Base-by-base conservation (phyloP, 1,140 invertebrate species). In the Teleopsis dalmanni region DNA sequence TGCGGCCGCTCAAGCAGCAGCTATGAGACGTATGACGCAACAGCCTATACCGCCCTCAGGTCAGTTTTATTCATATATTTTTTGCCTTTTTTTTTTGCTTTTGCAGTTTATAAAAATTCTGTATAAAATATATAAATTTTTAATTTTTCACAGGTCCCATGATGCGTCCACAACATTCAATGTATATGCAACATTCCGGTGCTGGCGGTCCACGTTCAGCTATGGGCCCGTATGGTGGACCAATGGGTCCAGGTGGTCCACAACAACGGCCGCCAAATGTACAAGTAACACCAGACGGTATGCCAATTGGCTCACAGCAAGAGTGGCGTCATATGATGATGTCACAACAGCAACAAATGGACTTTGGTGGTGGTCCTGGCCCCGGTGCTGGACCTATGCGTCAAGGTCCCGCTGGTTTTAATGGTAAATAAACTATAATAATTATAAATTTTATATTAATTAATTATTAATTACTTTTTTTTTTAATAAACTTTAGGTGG, bases 251-350 rank as follows among this genome's bases (percentile, higher is more conserved):
- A 65, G 45, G 70, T 60, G 45, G 66, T 52, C 50, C 74, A 65
- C 59, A 77, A 65, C 59, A 77, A 65, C 29, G 73, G 52, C 62
- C 73, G 49, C 59, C 71, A 56, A 54, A 78, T 72, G 76, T 77
- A 62, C 67, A 76, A 70, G 59, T 77, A 59, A 73, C 76, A 62
- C 54, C 76, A 63, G 62, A 75, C 58, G 68, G 65, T 70, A 66
- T 75, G 75, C 65, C 77, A 62, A 61, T 73, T 71, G 73, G 75
- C 74, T 66, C 79, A 63, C 73, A 75, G 77, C 72, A 76, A 69
- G 84, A 84, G 57, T 84, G 84, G 82, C 83, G 85, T 47, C 73
- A 82, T 52, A 70, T 86, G 56, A 77, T 86, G 74, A 82, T 84
- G 71, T 78, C 81, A 50, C 82, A 84, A 58, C 82, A 84, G 57